Evolutionary conservation across 2,888 invertebrate species (phyloP).

Genomic region (Yponomeuta plumbellus): DNA sequence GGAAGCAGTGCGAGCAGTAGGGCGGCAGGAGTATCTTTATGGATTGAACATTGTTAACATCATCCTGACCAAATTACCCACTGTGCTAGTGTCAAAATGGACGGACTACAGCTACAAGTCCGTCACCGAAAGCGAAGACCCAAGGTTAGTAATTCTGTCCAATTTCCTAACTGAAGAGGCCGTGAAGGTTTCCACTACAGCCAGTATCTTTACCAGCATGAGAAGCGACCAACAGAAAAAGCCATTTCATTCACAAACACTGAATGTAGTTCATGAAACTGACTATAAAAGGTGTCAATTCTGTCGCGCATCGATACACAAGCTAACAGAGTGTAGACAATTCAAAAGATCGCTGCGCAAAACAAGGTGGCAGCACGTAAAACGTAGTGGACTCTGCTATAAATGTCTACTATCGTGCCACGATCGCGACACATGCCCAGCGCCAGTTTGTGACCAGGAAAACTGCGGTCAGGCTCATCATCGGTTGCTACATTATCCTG

Average conservation of each 20-base stretch:
- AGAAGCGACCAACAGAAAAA: background rate
- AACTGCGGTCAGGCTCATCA: constrained; percentile 22
- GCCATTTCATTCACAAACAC: background rate
- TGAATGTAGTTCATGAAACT: background rate
- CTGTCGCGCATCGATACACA: constrained; percentile 22
- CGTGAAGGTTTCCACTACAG: constrained; percentile 7
- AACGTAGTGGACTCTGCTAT: constrained; percentile 22
- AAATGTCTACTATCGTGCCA: constrained; percentile 25
- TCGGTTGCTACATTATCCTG: constrained; percentile 21
- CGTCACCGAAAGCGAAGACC: background rate
- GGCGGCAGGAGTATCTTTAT: constrained; percentile 2
- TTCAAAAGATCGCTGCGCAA: constrained; percentile 27
- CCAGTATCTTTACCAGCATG: background rate
- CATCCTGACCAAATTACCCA: background rate
- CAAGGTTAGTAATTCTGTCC: constrained; percentile 6
- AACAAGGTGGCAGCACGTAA: constrained; percentile 22
- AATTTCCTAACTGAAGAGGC: constrained; percentile 5
- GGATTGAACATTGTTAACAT: background rate
- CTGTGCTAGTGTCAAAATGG: constrained; percentile 11
- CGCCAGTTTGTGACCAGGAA: constrained; percentile 21
- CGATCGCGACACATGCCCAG: constrained; percentile 21
- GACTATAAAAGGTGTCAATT: constrained; percentile 18
- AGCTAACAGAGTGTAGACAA: constrained; percentile 22
- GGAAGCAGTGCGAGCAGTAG: constrained; percentile 22
- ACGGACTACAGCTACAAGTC: constrained; percentile 7